Conservation (phyloP, 2,797 vertebrate genomes). For the Artibeus jamaicensis region DNA sequence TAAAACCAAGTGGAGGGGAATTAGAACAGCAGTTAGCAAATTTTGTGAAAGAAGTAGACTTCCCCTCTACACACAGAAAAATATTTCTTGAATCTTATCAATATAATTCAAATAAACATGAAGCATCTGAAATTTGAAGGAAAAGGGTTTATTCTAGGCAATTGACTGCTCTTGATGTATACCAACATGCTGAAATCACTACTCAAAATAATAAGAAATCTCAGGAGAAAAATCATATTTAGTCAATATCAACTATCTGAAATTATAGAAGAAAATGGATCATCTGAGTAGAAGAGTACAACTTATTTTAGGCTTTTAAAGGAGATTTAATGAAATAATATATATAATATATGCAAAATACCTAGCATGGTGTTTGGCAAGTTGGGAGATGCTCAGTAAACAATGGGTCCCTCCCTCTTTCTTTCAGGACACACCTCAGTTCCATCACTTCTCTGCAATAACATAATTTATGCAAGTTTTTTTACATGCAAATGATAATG, state of each 20-base stretch:
- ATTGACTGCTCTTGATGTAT: rapidly evolving
- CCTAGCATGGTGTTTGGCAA: not conserved
- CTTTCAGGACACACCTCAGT: not conserved
- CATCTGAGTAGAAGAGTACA: not conserved
- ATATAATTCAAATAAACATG: not conserved
- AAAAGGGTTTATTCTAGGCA: not conserved
- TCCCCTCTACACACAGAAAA: not conserved
- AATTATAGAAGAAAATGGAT: not conserved
- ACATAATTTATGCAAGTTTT: not conserved
- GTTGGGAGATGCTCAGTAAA: not conserved
- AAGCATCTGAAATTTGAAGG: not conserved
- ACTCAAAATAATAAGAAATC: not conserved
- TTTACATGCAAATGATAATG: not conserved
- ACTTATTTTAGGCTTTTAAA: not conserved
- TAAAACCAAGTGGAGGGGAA: not conserved
- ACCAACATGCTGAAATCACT: not conserved
- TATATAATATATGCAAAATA: not conserved
- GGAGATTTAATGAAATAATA: not conserved
- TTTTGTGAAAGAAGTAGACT: not conserved
- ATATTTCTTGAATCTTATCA: not conserved
- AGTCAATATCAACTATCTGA: not conserved
- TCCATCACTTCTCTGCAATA: not conserved
- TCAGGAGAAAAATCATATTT: not conserved
- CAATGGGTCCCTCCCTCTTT: not conserved
- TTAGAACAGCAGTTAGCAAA: not conserved